Conservation (phyloP, 2,113 vertebrate species). For the Laticauda colubrina region DNA sequence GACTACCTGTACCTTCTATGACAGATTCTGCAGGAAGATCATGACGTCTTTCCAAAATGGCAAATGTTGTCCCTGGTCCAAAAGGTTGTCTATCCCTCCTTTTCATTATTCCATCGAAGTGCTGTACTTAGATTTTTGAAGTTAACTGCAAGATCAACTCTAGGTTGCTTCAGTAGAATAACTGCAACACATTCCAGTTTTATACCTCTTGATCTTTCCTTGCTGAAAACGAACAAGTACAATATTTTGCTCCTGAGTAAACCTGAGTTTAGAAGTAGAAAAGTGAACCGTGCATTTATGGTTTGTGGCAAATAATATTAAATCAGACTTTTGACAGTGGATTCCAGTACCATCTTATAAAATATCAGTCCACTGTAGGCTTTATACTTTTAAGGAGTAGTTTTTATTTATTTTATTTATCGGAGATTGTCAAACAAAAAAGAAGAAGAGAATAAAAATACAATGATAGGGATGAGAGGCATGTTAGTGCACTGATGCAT, state of each 20-base stretch:
- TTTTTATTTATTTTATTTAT: not conserved
- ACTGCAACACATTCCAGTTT: slow-evolving; percentile 22
- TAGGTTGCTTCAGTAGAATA: slow-evolving; percentile 26
- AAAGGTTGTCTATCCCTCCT: not conserved
- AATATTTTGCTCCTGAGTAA: slow-evolving; percentile 55
- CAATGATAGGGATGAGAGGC: too few relatives aligned
- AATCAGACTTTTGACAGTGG: slow-evolving; percentile 61
- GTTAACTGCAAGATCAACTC: not conserved
- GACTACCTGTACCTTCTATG: too few relatives aligned
- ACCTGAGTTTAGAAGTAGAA: slow-evolving; percentile 48
- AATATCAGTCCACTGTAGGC: slow-evolving; percentile 48
- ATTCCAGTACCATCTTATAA: slow-evolving; percentile 60
- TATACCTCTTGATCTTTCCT: slow-evolving; percentile 46
- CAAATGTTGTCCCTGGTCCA: not conserved
- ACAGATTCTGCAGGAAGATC: not conserved
- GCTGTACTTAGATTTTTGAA: not conserved
- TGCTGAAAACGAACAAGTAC: slow-evolving; percentile 35
- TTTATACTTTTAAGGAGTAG: slow-evolving; percentile 49
- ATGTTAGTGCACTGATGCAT: too few relatives aligned
- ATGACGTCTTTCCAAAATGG: not conserved
- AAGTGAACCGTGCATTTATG: slow-evolving; percentile 53
- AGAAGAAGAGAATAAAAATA: too few relatives aligned
- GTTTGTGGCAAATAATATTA: slow-evolving; percentile 65
- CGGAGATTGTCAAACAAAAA: too few relatives aligned
- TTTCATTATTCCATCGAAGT: not conserved